These are phyloP conservation scores for Hyperopisus bebe DNA, from an alignment of 2,113 vertebrate genomes.

Conservation along the genomic window DNA sequence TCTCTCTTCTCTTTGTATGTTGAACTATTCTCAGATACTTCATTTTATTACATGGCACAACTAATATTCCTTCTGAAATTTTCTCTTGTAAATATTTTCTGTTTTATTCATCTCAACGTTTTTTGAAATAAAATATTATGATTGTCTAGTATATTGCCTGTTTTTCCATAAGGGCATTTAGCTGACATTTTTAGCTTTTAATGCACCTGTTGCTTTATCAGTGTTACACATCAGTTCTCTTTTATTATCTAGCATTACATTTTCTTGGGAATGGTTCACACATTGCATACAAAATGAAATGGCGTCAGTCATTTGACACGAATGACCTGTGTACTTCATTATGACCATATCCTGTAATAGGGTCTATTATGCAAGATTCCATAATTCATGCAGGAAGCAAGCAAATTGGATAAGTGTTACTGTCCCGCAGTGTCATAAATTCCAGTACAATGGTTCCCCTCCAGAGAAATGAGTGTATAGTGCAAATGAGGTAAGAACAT, in stretches of 20 bases:
- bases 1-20: background rate
- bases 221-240: background rate
- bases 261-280: background rate
- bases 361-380: background rate
- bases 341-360: background rate
- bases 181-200: background rate
- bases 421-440: background rate
- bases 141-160: background rate
- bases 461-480: background rate
- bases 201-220: background rate
- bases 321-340: background rate
- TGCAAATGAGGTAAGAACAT: background rate
- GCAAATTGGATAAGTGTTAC: background rate
- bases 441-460: background rate
- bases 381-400: background rate
- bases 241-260: background rate
- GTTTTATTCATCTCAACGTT: background rate
- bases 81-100: conserved; percentile 36
- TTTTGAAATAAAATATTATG: conserved; percentile 13
- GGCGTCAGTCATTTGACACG: background rate
- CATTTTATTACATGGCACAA: background rate
- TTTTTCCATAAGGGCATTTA: background rate
- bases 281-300: background rate
- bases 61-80: background rate
- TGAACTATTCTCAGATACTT: background rate